These are phyloP conservation scores for Adelphocoris suturalis DNA, from an alignment of 2,888 invertebrate species.

Conservation along the genomic window DNA sequence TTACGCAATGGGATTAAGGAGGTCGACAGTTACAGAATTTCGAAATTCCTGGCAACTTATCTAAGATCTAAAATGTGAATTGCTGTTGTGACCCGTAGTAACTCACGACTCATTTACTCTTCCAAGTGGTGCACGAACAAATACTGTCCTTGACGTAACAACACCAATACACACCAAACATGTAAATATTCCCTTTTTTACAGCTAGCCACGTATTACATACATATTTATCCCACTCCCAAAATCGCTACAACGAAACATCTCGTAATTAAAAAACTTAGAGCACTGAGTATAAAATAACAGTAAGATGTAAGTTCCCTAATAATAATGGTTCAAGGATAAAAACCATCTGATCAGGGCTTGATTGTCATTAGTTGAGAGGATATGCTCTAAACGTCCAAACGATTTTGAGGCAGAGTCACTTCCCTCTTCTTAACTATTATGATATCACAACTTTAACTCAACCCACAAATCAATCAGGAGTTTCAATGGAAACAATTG, in stretches of 20 bases:
- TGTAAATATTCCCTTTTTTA: too few relatives aligned
- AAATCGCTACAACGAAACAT: constrained; percentile 2
- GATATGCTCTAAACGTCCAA: not conserved
- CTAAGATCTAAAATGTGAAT: too few relatives aligned
- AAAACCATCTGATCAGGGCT: not conserved
- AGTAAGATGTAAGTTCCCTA: not conserved
- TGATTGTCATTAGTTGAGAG: constrained; percentile 34
- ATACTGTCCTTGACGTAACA: too few relatives aligned
- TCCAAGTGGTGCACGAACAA: too few relatives aligned
- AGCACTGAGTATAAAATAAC: constrained; percentile 11
- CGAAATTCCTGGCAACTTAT: too few relatives aligned
- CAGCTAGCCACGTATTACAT: too few relatives aligned
- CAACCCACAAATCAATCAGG: constrained; percentile 84
- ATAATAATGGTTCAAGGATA: not conserved
- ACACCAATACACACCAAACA: too few relatives aligned
- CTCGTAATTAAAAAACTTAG: not conserved
- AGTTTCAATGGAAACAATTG: constrained; percentile 93
- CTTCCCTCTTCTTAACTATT: not conserved
- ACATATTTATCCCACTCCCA: not conserved
- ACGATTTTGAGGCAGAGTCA: not conserved
- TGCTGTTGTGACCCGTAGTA: too few relatives aligned
- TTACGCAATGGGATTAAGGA: too few relatives aligned
- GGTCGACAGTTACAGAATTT: too few relatives aligned
- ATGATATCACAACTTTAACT: not conserved
- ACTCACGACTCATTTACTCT: too few relatives aligned